phyloP scores from a whole-genome alignment of 2,797 vertebrate species.

The Peromyscus melanophrys region DNA sequence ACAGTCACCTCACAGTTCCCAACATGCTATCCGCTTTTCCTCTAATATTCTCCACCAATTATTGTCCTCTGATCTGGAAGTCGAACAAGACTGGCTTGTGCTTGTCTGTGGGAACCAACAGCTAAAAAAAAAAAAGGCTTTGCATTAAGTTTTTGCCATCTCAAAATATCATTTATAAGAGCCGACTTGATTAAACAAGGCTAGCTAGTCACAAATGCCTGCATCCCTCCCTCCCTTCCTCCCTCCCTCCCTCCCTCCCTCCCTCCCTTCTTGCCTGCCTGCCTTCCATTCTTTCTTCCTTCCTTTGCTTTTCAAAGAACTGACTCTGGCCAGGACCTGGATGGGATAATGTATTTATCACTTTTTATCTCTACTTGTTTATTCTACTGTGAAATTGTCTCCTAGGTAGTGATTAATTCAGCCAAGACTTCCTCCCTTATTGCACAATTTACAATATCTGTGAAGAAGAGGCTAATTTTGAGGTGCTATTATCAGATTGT shows the following conservation, averaged over 20 bases:
- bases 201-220: background rate
- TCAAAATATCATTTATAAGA: background rate
- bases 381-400: constrained; percentile 90
- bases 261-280: background rate
- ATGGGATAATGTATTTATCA: constrained; percentile 33
- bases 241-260: rapidly evolving
- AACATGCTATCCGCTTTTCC: background rate
- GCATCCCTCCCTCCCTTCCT: too few species aligned
- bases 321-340: constrained; percentile 32
- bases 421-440: constrained; percentile 10
- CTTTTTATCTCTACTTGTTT: constrained; percentile 81
- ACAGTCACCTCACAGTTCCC: background rate
- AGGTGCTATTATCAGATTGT: constrained; percentile 72
- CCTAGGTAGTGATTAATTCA: constrained; percentile 83
- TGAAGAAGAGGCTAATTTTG: constrained; percentile 52
- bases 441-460: constrained; percentile 63
- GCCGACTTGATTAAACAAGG: background rate
- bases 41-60: background rate
- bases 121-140: background rate
- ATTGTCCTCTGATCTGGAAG: background rate
- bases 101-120: background rate
- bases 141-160: background rate
- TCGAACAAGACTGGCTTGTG: background rate
- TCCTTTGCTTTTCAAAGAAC: background rate
- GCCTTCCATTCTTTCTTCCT: background rate